Conservation (phyloP, 2,888 invertebrate species). For the Meliscaeva auricollis region DNA sequence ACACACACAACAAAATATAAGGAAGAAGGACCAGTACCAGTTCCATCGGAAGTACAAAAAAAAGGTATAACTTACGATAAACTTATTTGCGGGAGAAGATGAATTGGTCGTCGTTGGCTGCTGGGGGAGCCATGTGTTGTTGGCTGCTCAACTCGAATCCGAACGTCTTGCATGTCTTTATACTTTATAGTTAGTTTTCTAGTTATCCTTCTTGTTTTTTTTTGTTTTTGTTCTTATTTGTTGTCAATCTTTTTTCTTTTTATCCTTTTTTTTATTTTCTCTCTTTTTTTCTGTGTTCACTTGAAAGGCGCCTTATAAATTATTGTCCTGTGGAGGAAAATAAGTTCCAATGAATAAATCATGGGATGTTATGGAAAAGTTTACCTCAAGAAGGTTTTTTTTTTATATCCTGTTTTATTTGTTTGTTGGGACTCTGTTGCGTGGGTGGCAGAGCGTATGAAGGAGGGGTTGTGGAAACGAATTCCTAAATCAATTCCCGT, state of each 20-base stretch:
- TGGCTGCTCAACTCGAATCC: slow-evolving; percentile 82
- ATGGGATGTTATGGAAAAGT: slow-evolving; percentile 66
- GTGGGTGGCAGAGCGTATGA: neutral
- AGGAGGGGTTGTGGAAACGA: slow-evolving; percentile 2
- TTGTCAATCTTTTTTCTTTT: slow-evolving; percentile 1
- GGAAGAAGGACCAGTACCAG: slow-evolving; percentile 11
- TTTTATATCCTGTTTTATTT: neutral
- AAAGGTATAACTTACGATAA: slow-evolving; percentile 78
- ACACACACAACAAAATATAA: neutral
- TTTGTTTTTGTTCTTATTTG: neutral
- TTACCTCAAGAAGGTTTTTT: slow-evolving; percentile 49
- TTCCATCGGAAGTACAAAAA: neutral
- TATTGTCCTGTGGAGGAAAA: slow-evolving; percentile 66
- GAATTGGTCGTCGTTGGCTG: slow-evolving; percentile 76
- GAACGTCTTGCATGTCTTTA: slow-evolving; percentile 83
- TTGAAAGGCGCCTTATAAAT: slow-evolving; percentile 73
- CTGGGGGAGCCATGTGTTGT: slow-evolving; percentile 77
- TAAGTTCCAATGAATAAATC: slow-evolving; percentile 73
- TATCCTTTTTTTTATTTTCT: neutral
- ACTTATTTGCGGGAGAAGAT: slow-evolving; percentile 78
- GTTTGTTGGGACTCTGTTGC: neutral
- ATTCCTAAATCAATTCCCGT: slow-evolving; percentile 71
- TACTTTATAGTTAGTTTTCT: slow-evolving; percentile 75
- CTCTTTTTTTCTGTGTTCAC: slow-evolving; percentile 12
- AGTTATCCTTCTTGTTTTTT: slow-evolving; percentile 47